Evolutionary conservation across 2,888 invertebrate genomes (phyloP).

Genomic region (Dendrolimus pini): DNA sequence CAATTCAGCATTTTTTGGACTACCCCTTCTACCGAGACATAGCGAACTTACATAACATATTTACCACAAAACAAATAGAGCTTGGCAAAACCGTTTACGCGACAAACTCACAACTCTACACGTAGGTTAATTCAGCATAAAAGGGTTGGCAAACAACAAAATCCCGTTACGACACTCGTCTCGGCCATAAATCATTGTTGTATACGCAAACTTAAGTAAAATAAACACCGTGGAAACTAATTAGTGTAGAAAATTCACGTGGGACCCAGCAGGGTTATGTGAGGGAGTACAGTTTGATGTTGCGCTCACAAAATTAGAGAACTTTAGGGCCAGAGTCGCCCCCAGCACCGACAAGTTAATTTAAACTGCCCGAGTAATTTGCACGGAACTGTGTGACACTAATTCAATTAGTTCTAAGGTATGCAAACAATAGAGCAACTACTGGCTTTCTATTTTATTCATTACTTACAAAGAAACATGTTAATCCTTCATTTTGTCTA

Average conservation of each 20-base stretch:
- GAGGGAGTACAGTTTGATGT: constrained; percentile 72
- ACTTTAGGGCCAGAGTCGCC: constrained; percentile 70
- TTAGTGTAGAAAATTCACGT: constrained; percentile 72
- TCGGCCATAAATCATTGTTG: constrained; percentile 60
- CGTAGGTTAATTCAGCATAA: constrained; percentile 7
- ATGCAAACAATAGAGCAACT: constrained; percentile 44
- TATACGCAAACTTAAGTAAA: constrained; percentile 62
- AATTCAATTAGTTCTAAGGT: constrained; percentile 68
- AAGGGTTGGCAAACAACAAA: constrained; percentile 24
- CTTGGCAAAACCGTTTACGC: neutral
- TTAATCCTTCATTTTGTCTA: too few species aligned
- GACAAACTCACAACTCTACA: neutral
- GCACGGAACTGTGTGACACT: constrained; percentile 65
- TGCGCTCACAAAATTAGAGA: constrained; percentile 72
- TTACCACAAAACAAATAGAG: neutral
- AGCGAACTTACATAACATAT: neutral
- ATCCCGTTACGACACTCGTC: constrained; percentile 31
- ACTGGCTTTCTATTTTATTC: neutral
- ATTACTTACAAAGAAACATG: neutral
- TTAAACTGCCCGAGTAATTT: constrained; percentile 71
- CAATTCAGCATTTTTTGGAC: too few species aligned
- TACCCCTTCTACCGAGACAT: too few species aligned
- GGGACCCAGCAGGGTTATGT: constrained; percentile 69
- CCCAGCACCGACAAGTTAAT: constrained; percentile 68
- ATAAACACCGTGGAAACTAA: constrained; percentile 70